A percentile compares a stretch with the other conserved stretches of the same genome.
Conservation (phyloP, 2,797 vertebrate genomes). For the Pangasius macronema region DNA sequence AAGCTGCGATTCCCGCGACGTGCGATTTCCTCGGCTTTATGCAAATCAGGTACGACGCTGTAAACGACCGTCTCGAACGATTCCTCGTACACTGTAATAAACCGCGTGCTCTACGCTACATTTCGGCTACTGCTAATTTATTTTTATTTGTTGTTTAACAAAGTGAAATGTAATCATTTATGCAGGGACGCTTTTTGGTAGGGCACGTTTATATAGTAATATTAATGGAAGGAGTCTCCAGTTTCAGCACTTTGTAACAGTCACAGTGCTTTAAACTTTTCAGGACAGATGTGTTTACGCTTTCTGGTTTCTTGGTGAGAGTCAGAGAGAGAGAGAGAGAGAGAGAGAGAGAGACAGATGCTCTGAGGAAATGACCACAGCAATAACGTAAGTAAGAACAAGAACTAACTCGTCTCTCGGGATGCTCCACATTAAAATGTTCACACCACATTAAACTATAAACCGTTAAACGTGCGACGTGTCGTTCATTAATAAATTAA, state of each 20-base stretch:
- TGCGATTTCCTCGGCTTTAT: neutral
- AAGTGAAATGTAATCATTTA: too few species aligned
- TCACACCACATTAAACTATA: neutral
- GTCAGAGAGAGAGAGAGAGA: too few species aligned
- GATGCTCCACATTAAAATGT: too few species aligned
- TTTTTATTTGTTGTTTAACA: too few species aligned
- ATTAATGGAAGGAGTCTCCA: neutral
- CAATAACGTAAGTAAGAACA: neutral
- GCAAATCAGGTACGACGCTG: neutral
- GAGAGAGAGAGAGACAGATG: too few species aligned
- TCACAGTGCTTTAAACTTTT: neutral
- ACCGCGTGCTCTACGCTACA: neutral
- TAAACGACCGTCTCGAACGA: neutral
- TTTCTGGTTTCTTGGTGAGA: neutral
- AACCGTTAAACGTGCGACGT: neutral
- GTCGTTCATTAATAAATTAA: neutral
- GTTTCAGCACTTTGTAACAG: neutral
- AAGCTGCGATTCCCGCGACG: neutral
- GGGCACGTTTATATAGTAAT: neutral
- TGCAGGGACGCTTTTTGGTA: too few species aligned
- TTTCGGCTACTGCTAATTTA: neutral
- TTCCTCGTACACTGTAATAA: neutral
- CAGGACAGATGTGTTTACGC: neutral
- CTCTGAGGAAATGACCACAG: neutral
- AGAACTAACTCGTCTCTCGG: neutral